phyloP scores from a whole-genome alignment of 2,113 vertebrate species.

The Aegithalos caudatus region DNA sequence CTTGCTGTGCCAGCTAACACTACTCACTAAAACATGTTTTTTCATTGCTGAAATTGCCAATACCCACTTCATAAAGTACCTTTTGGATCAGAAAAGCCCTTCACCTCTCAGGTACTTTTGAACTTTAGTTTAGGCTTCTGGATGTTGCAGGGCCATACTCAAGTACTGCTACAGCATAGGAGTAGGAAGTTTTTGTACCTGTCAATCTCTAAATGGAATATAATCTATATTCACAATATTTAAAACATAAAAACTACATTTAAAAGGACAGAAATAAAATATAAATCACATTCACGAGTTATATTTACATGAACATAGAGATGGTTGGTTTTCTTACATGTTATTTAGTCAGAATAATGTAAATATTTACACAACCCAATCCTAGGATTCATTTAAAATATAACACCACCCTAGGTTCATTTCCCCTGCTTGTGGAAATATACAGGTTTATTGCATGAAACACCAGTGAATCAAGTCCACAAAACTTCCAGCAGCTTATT shows the following conservation, averaged over 20 bases:
- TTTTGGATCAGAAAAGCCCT: neutral
- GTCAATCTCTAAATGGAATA: neutral
- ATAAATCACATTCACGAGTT: neutral
- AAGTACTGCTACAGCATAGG: neutral
- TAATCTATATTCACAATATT: neutral
- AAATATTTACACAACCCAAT: neutral
- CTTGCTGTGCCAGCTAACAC: rapidly evolving
- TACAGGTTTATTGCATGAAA: neutral
- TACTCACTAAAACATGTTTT: neutral
- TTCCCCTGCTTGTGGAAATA: neutral
- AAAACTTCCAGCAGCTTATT: neutral
- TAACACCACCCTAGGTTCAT: rapidly evolving
- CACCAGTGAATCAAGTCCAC: neutral
- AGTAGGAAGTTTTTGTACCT: neutral
- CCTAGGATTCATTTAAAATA: neutral
- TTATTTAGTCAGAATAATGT: neutral
- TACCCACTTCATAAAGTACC: neutral
- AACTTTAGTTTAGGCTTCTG: neutral
- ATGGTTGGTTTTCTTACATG: neutral
- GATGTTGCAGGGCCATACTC: neutral
- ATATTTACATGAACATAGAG: neutral
- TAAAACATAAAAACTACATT: neutral
- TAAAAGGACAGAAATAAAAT: neutral
- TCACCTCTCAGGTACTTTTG: neutral
- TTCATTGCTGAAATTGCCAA: neutral